Evolutionary conservation across 2,113 vertebrate species (phyloP), one percentile per base, ranked within the genome.

Genomic region (Cranoglanis bouderius): DNA sequence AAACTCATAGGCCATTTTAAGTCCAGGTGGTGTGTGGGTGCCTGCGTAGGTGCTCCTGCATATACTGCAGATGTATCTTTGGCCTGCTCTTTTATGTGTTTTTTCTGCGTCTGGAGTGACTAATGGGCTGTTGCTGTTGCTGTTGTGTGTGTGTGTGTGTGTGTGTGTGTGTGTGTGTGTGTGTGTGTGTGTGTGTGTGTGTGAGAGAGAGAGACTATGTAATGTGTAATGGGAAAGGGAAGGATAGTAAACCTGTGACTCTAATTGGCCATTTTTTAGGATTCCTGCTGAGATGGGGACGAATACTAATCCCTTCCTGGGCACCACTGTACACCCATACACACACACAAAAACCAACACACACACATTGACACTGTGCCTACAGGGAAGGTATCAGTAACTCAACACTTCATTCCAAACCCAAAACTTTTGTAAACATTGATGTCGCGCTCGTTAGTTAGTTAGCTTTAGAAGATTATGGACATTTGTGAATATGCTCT

Each of bases 241-340:
- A 78, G 65, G 82, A 65, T 77, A 85, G 55, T 35, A 38, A 70
- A 35, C 51, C 35, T 86, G 67, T 86, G 63, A 13, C 40, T 74
- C 82, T 88, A 88, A 88, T 88, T 88, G 86, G 65, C 87, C n/a
- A 55, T 84, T 88, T 35, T 88, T 32, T 51, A 87, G 87, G 46
- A 84, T 82, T 82, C 46, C 84, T 46, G 13, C 55, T 82, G 75
- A 57, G 87, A 70, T 82, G 32, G 10, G 18, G 19, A 38, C 3
- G 21, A 55, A 74, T 59, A 40, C 65, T 24, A 40, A 38, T 38
- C 43, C 29, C 53, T 32, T 29, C 55, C 70, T 19, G 0, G 55
- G 24, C 35, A 26, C 63, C 55, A 49, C 59, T 38, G 19, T 49
- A 19, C 5, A 85, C 40, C 63, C 57, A 65, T 67, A 77, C 74